Conservation (phyloP, 2,113 vertebrate genomes). For the Silurus asotus region DNA sequence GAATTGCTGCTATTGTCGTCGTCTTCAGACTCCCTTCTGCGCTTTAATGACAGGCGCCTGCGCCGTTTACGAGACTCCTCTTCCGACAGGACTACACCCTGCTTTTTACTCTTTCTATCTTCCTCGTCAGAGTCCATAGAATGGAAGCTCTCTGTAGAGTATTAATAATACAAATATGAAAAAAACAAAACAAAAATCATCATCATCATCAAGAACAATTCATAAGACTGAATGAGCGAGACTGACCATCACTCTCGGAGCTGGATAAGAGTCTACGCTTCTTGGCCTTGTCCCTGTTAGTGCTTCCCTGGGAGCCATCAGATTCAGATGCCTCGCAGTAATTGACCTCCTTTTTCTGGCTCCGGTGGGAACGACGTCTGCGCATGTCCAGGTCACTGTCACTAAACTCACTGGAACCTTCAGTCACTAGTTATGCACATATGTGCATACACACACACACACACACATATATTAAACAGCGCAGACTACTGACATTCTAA, state of each 20-base stretch:
- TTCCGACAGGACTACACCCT: slow-evolving; percentile 68
- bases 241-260: slow-evolving; percentile 90
- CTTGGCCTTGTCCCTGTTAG: slow-evolving; percentile 75
- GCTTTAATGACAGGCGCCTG: slow-evolving; percentile 66
- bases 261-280: slow-evolving; percentile 78
- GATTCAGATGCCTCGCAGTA: slow-evolving; percentile 94
- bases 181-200: not conserved
- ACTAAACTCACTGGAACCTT: slow-evolving; percentile 86
- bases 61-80: slow-evolving; percentile 65
- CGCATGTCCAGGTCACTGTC: slow-evolving; percentile 91
- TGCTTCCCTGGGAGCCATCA: slow-evolving; percentile 84
- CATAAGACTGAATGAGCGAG: not conserved
- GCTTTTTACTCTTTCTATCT: slow-evolving; percentile 67
- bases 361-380: slow-evolving; percentile 88
- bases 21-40: slow-evolving; percentile 70
- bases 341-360: slow-evolving; percentile 90
- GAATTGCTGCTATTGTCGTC: slow-evolving; percentile 70
- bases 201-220: not conserved
- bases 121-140: slow-evolving; percentile 81
- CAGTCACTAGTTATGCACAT: slow-evolving; percentile 74
- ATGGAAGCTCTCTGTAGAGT: slow-evolving; percentile 60
- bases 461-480: not conserved
- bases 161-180: not conserved
- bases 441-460: too few species aligned
- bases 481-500: not conserved